Conservation (phyloP, 2,113 vertebrate species). For the Cheirogaleus medius region DNA sequence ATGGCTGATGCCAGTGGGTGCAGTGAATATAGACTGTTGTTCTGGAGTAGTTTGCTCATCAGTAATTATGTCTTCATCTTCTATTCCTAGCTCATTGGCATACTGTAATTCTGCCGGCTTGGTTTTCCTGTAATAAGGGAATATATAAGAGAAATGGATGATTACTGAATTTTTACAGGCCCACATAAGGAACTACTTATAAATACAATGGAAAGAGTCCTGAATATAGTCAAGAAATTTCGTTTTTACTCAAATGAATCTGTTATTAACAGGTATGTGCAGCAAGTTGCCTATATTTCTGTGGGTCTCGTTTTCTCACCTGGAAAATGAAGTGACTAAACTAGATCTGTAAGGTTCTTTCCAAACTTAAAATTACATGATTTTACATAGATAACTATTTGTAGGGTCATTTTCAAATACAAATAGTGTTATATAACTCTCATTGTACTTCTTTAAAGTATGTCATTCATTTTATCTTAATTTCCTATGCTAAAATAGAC, state of each 20-base stretch:
- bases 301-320: neutral
- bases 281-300: neutral
- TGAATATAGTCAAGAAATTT: neutral
- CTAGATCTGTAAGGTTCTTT: neutral
- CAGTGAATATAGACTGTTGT: constrained; percentile 90
- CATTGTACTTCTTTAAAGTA: neutral
- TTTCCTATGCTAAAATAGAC: neutral
- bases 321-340: constrained; percentile 16
- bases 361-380: constrained; percentile 2
- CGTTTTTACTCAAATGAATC: neutral
- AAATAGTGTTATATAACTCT: neutral
- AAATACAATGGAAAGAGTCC: neutral
- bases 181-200: neutral
- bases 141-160: neutral
- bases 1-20: constrained; percentile 91
- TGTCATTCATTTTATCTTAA: neutral
- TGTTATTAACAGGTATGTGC: neutral
- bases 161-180: constrained; percentile 19
- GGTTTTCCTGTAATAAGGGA: constrained; percentile 85
- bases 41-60: constrained; percentile 84
- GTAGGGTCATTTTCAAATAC: constrained; percentile 27
- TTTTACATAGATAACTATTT: neutral
- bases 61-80: constrained; percentile 94
- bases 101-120: constrained; percentile 84
- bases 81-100: constrained; percentile 89